These are phyloP conservation scores for Monomorium pharaonis DNA, from an alignment of 1,140 invertebrate species.

Conservation along the genomic window DNA sequence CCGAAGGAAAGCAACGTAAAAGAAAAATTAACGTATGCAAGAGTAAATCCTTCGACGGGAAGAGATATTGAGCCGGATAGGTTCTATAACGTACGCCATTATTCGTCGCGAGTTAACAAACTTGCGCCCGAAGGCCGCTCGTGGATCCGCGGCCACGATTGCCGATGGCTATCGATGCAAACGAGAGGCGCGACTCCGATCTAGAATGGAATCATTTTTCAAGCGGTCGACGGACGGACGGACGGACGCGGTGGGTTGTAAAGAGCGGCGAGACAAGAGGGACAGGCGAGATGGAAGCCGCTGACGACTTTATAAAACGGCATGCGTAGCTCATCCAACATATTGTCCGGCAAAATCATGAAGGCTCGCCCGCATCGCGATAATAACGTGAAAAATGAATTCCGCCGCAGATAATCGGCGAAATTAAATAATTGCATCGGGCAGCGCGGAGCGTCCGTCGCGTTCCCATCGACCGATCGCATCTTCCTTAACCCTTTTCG, in stretches of 20 bases:
- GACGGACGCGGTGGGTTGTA: background rate
- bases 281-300: background rate
- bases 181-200: slow-evolving; percentile 52
- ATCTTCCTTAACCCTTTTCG: slow-evolving; percentile 51
- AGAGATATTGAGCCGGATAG: slow-evolving; percentile 22
- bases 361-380: slow-evolving; percentile 63
- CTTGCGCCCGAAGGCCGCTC: slow-evolving; percentile 21
- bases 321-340: slow-evolving; percentile 12
- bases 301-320: slow-evolving; percentile 69
- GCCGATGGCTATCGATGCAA: slow-evolving; percentile 45
- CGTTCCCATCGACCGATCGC: slow-evolving; percentile 64
- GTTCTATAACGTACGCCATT: slow-evolving; percentile 2
- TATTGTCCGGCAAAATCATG: slow-evolving; percentile 50
- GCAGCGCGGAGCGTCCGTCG: background rate
- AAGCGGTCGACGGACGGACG: slow-evolving; percentile 14
- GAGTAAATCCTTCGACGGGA: slow-evolving; percentile 13
- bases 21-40: background rate
- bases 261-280: background rate
- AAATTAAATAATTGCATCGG: slow-evolving; percentile 69
- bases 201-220: slow-evolving; percentile 61
- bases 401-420: slow-evolving; percentile 60
- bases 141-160: slow-evolving; percentile 33
- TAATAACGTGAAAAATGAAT: slow-evolving; percentile 70
- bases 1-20: background rate
- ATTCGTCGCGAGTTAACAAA: slow-evolving; percentile 55